Evolutionary conservation across 2,113 vertebrate genomes (phyloP).

Genomic region (Barnardius zonarius): DNA sequence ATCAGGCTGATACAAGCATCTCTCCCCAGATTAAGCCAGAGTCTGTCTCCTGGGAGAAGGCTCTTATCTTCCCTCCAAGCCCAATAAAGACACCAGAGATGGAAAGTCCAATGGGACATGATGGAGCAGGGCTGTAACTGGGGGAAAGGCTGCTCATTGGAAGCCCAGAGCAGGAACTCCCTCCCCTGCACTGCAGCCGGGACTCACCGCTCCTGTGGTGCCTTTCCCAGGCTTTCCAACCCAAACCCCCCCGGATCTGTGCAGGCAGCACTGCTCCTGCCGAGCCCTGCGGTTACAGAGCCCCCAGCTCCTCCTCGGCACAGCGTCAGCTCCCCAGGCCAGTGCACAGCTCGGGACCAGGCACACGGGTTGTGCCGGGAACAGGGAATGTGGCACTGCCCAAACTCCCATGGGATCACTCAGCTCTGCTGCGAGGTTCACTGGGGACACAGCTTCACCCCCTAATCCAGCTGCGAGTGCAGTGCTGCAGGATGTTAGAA

Average conservation of each 20-base stretch:
- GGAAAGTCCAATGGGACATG: rapidly evolving
- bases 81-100: not conserved
- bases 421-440: not conserved
- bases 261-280: not conserved
- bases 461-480: rapidly evolving
- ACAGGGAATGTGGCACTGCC: not conserved
- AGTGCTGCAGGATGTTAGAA: not conserved
- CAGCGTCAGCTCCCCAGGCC: not conserved
- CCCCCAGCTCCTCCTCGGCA: not conserved
- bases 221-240: not conserved
- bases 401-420: not conserved
- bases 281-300: rapidly evolving
- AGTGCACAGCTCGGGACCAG: not conserved
- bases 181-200: rapidly evolving
- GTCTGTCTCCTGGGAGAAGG: not conserved
- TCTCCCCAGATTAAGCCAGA: not conserved
- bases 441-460: not conserved
- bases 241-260: not conserved
- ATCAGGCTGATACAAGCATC: not conserved
- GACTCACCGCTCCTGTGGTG: not conserved
- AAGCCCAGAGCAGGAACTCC: not conserved
- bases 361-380: not conserved
- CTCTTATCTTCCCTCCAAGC: not conserved
- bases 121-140: not conserved
- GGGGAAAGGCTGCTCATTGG: not conserved